A percentile compares a stretch with the other conserved stretches of the same genome.
Evolutionary conservation across 2,797 vertebrate species (phyloP).

Genomic region (Alauda arvensis): DNA sequence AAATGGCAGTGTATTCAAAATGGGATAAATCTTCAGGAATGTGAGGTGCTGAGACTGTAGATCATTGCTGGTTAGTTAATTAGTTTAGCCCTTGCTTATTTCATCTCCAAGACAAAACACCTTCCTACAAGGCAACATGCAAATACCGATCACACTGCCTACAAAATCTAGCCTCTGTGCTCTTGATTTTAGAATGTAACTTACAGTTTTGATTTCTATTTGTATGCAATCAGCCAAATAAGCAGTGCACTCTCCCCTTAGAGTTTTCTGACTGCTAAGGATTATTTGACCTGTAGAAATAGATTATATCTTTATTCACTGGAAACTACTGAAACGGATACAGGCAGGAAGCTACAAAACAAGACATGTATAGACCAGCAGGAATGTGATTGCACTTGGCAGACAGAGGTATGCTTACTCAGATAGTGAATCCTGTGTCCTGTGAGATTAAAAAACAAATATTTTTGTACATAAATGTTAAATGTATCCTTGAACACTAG

Average conservation of each 20-base stretch:
- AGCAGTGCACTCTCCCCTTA: neutral
- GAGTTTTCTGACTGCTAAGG: constrained; percentile 31
- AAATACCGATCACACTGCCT: constrained; percentile 17
- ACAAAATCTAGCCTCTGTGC: neutral
- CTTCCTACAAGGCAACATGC: constrained; percentile 43
- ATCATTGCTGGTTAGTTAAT: constrained; percentile 80
- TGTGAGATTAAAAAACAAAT: neutral
- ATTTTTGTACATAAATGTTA: neutral
- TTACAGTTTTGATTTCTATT: constrained; percentile 38
- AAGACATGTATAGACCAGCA: neutral
- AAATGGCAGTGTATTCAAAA: constrained; percentile 81
- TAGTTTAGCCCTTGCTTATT: constrained; percentile 75
- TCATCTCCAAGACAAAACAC: constrained; percentile 69
- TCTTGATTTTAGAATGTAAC: neutral
- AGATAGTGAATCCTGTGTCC: neutral
- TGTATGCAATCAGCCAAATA: constrained; percentile 47
- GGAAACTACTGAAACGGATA: constrained; percentile 31
- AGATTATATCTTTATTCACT: constrained; percentile 44
- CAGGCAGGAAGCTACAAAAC: neutral
- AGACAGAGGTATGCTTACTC: constrained; percentile 24
- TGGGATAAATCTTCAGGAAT: constrained; percentile 81
- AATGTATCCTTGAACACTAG: neutral
- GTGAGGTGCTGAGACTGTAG: constrained; percentile 74
- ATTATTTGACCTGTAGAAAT: constrained; percentile 41
- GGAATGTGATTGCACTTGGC: neutral